Percentiles rank a stretch among this genome's conserved stretches.
phyloP scores from a whole-genome alignment of 2,113 vertebrate species.

The Halcyon senegalensis region DNA sequence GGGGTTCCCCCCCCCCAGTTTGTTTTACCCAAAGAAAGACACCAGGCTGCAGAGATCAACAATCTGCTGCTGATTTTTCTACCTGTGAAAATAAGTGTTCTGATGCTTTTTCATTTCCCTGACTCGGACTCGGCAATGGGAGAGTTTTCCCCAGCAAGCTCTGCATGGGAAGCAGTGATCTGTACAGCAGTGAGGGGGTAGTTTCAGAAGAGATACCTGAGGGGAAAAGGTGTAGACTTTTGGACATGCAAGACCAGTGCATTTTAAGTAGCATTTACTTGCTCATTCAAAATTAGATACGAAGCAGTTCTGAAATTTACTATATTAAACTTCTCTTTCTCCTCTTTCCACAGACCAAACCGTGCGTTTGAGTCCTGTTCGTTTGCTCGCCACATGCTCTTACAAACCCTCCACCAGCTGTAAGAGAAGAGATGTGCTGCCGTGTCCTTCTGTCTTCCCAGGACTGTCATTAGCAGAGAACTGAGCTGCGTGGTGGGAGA shows the following conservation, averaged over 20 bases:
- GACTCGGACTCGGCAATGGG: not conserved
- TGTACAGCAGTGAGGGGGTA: not conserved
- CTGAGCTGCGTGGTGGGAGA: not conserved
- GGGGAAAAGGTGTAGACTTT: not conserved
- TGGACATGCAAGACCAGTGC: not conserved
- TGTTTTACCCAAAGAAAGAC: not conserved
- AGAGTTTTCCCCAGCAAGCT: not conserved
- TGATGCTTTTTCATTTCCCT: not conserved
- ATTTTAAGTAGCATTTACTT: not conserved
- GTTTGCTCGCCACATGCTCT: slow-evolving; percentile 83
- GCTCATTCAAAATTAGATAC: not conserved
- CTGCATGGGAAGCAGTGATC: not conserved
- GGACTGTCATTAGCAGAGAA: slow-evolving; percentile 4
- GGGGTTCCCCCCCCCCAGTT: not conserved
- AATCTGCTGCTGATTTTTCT: not conserved
- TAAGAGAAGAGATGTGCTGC: not conserved
- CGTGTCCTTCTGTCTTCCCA: not conserved
- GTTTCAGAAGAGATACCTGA: not conserved
- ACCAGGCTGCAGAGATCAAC: not conserved
- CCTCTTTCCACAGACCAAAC: slow-evolving; percentile 79
- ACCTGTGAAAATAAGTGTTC: not conserved
- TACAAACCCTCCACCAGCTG: slow-evolving; percentile 83
- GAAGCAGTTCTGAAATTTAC: not conserved
- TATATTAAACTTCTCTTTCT: not conserved
- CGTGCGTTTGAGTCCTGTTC: slow-evolving; percentile 86